Percentiles rank a stretch among this genome's conserved stretches.
Evolutionary conservation across 2,888 invertebrate species (phyloP).

Genomic region (Chalcosyrphus nemorum): DNA sequence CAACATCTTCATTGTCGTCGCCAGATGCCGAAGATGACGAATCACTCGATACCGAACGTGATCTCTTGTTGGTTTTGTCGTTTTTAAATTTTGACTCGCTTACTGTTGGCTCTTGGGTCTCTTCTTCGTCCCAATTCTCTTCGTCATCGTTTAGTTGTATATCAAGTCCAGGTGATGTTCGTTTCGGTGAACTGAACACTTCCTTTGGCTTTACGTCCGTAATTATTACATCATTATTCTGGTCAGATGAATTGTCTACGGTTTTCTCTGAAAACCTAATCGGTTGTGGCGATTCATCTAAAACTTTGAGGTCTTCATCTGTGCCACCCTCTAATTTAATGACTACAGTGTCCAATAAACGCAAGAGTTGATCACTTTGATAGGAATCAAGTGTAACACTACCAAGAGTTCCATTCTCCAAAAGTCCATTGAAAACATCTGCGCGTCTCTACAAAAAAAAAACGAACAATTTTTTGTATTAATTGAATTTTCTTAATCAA

Average conservation of each 20-base stretch:
- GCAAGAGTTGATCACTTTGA: slow-evolving; percentile 91
- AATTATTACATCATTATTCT: slow-evolving; percentile 77
- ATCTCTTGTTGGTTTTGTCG: slow-evolving; percentile 74
- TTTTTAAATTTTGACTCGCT: slow-evolving; percentile 71
- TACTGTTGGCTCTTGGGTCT: slow-evolving; percentile 78
- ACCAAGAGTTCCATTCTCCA: slow-evolving; percentile 89
- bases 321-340: slow-evolving; percentile 97
- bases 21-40: slow-evolving; percentile 77
- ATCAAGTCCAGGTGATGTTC: slow-evolving; percentile 76
- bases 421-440: slow-evolving; percentile 92
- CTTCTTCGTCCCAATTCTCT: slow-evolving; percentile 79
- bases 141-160: slow-evolving; percentile 75
- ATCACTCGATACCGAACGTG: slow-evolving; percentile 75
- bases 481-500: no score
- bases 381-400: slow-evolving; percentile 92
- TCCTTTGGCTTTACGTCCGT: slow-evolving; percentile 75
- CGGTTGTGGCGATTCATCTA: slow-evolving; percentile 87
- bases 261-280: slow-evolving; percentile 76
- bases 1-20: slow-evolving; percentile 79
- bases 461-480: no score
- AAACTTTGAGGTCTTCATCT: slow-evolving; percentile 92
- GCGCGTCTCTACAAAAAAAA: slow-evolving; percentile 87
- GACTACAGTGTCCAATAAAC: slow-evolving; percentile 96
- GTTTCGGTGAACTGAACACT: slow-evolving; percentile 73
- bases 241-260: slow-evolving; percentile 74